These are phyloP conservation scores for Tubulanus polymorphus DNA, from an alignment of 2,888 invertebrate species.

Conservation along the genomic window DNA sequence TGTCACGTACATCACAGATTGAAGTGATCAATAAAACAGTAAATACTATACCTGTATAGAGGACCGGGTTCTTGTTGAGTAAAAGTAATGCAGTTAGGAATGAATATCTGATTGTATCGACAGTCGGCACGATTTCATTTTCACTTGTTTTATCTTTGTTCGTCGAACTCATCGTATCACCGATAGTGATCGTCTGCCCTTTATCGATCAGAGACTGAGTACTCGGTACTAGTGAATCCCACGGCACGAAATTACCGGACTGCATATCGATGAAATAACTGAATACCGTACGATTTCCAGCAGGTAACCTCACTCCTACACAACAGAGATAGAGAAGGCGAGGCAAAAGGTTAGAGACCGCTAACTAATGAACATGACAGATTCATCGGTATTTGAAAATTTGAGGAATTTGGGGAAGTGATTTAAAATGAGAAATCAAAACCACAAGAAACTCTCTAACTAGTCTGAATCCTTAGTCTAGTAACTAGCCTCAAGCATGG, in stretches of 20 bases:
- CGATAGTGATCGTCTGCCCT: slow-evolving; percentile 47
- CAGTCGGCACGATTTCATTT: slow-evolving; percentile 47
- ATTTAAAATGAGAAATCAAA: too few relatives aligned
- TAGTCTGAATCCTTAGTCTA: too few relatives aligned
- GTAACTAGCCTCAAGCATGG: too few relatives aligned
- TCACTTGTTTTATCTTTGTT: slow-evolving; percentile 19
- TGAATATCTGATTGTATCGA: slow-evolving; percentile 51
- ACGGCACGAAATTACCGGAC: slow-evolving; percentile 47
- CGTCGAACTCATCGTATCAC: slow-evolving; percentile 38
- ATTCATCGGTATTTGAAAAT: too few relatives aligned
- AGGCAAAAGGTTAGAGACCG: too few relatives aligned
- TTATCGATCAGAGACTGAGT: slow-evolving; percentile 50
- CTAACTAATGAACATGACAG: too few relatives aligned
- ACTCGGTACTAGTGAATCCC: slow-evolving; percentile 49
- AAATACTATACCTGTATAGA: slow-evolving; percentile 45
- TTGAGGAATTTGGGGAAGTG: too few relatives aligned
- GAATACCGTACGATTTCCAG: slow-evolving; percentile 48
- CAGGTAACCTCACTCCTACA: slow-evolving; percentile 48
- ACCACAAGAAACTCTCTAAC: too few relatives aligned
- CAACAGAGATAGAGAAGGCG: too few relatives aligned
- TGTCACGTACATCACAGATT: neutral
- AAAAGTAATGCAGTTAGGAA: slow-evolving; percentile 47
- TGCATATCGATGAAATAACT: slow-evolving; percentile 53
- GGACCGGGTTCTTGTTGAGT: slow-evolving; percentile 47
- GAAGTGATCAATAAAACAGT: neutral